These are phyloP conservation scores for Ditylenchus weischeri DNA, from an alignment of 2,888 invertebrate genomes.

Conservation along the genomic window DNA sequence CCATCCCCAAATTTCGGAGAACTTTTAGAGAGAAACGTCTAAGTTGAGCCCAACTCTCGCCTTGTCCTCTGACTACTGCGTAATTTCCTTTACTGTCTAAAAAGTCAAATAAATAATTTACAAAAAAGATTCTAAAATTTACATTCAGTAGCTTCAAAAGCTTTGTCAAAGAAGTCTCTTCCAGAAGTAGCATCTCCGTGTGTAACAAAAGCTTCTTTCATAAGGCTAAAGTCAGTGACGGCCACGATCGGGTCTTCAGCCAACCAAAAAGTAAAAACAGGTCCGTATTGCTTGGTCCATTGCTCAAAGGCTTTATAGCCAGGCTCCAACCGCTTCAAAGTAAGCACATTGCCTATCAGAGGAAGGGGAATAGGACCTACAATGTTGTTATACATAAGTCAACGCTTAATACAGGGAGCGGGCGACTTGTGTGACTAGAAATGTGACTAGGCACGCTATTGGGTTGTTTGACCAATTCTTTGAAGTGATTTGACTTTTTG, in stretches of 20 bases:
- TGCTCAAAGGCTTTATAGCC: neutral
- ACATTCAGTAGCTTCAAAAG: neutral
- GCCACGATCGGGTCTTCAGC: slow-evolving; percentile 2
- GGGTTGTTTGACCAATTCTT: too few species aligned
- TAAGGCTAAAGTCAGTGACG: slow-evolving; percentile 6
- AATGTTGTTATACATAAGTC: too few species aligned
- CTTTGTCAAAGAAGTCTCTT: neutral
- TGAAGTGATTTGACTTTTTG: too few species aligned
- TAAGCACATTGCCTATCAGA: slow-evolving; percentile 1
- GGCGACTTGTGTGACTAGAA: too few species aligned
- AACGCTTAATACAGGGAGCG: too few species aligned
- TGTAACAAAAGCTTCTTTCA: slow-evolving; percentile 3
- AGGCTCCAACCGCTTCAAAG: neutral
- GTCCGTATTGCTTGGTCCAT: neutral
- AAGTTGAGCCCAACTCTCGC: neutral
- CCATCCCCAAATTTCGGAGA: slow-evolving; percentile 8
- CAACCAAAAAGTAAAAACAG: slow-evolving; percentile 7
- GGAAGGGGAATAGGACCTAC: slow-evolving; percentile 5
- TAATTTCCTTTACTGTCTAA: neutral
- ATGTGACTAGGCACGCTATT: too few species aligned
- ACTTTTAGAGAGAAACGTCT: slow-evolving; percentile 5
- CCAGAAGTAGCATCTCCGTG: slow-evolving; percentile 7
- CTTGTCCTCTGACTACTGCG: slow-evolving; percentile 5
- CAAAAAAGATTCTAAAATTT: neutral
- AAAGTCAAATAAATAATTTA: too few species aligned